Conservation (phyloP, 1,140 invertebrate species). For the Apis florea region DNA sequence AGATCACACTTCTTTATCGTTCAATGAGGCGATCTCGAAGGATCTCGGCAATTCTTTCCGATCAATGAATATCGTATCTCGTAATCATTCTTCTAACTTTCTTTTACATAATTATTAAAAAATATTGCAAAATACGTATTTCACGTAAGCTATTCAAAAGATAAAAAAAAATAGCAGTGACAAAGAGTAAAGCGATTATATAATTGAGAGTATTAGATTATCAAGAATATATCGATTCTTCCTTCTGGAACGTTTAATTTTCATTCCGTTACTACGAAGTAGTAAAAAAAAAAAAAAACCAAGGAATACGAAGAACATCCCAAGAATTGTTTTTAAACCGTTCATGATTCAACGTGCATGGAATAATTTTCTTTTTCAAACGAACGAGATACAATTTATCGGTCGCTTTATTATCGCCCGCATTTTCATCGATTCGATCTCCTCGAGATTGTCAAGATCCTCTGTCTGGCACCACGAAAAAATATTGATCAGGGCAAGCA, state of each 20-base stretch:
- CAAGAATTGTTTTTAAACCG: not conserved
- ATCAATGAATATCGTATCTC: not conserved
- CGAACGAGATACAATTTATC: not conserved
- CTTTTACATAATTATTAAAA: not conserved
- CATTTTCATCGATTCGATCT: not conserved
- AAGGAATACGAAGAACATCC: not conserved
- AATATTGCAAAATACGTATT: not conserved
- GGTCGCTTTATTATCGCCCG: not conserved
- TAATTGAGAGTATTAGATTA: slow-evolving; percentile 9
- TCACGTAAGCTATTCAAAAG: not conserved
- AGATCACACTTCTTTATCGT: not conserved
- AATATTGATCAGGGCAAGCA: slow-evolving; percentile 13
- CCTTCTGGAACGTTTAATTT: not conserved
- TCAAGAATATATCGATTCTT: not conserved
- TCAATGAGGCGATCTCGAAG: not conserved
- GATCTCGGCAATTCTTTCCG: not conserved
- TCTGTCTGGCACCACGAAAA: not conserved
- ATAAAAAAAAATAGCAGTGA: slow-evolving; percentile 4
- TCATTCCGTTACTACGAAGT: no score
- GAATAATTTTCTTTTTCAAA: not conserved
- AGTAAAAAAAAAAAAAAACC: not conserved
- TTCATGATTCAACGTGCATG: not conserved
- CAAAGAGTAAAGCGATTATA: not conserved
- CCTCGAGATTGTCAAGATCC: slow-evolving; percentile 5
- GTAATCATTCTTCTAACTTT: not conserved